These are phyloP conservation scores for Galerucella nymphaeae DNA, from an alignment of 2,888 invertebrate genomes.

Conservation along the genomic window DNA sequence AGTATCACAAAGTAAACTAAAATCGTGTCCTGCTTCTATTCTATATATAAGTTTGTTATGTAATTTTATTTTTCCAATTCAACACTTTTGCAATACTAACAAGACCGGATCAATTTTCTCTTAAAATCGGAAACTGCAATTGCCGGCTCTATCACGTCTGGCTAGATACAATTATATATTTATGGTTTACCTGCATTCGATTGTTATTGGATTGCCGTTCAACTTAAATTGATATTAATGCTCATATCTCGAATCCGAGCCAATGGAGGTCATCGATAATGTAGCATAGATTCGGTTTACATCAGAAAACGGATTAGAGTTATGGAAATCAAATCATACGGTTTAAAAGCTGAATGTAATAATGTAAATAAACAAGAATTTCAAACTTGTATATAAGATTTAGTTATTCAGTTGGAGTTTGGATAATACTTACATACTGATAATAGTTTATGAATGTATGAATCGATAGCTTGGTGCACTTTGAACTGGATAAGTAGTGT, in stretches of 20 bases:
- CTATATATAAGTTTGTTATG: too few relatives aligned
- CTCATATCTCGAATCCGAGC: constrained; percentile 33
- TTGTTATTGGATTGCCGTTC: constrained; percentile 38
- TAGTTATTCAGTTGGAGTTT: neutral
- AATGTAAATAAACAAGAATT: neutral
- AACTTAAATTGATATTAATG: constrained; percentile 40
- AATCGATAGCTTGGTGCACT: too few relatives aligned
- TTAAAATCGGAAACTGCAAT: neutral
- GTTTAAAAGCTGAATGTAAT: constrained; percentile 4
- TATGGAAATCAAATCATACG: constrained; percentile 20
- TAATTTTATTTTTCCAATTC: neutral
- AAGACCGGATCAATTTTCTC: neutral
- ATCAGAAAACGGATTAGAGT: constrained; percentile 31
- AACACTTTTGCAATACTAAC: neutral
- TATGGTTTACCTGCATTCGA: constrained; percentile 33
- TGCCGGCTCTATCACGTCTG: constrained; percentile 2
- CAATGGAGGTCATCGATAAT: constrained; percentile 37
- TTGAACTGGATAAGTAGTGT: too few relatives aligned
- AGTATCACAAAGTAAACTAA: too few relatives aligned
- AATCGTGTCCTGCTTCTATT: too few relatives aligned
- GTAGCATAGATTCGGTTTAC: constrained; percentile 21
- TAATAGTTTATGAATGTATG: neutral
- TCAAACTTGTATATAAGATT: neutral
- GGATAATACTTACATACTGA: neutral
- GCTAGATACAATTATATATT: constrained; percentile 30